A percentile compares a stretch with the other conserved stretches of the same genome.
phyloP scores from a whole-genome alignment of 2,797 vertebrate genomes.

The Rhynchonycteris naso region DNA sequence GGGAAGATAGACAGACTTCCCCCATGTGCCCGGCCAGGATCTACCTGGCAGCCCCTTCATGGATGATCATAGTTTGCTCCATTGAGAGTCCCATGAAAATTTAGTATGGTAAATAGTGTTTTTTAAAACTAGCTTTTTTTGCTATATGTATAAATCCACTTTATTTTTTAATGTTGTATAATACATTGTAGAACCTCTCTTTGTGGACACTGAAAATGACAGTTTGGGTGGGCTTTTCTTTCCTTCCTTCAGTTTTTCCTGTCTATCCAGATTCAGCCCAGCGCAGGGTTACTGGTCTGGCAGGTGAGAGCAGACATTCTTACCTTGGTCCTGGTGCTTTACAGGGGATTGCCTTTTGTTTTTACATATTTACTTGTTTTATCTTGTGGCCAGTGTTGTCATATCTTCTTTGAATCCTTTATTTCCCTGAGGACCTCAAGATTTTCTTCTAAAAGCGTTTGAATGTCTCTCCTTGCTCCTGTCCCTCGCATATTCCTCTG shows the following conservation, averaged over 20 bases:
- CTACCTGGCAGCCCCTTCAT: too few relatives aligned
- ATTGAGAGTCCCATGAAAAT: too few relatives aligned
- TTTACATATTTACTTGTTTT: rapidly evolving
- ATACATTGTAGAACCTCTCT: rapidly evolving
- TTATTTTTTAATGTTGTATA: rapidly evolving
- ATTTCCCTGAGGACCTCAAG: neutral
- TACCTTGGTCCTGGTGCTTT: rapidly evolving
- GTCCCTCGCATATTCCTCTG: neutral
- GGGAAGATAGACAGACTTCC: too few relatives aligned
- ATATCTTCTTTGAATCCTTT: rapidly evolving
- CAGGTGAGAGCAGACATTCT: rapidly evolving
- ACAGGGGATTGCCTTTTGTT: rapidly evolving
- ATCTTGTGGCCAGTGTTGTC: neutral
- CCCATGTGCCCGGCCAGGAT: too few relatives aligned
- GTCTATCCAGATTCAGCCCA: neutral
- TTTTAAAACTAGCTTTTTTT: neutral
- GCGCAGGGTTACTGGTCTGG: neutral
- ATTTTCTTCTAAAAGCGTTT: neutral
- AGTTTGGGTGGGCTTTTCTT: neutral
- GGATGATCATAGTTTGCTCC: rapidly evolving
- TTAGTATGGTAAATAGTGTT: too few relatives aligned
- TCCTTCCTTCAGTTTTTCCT: neutral
- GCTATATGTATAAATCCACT: too few relatives aligned
- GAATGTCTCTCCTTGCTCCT: neutral
- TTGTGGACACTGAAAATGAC: neutral